Base-by-base conservation (phyloP, 2,888 invertebrate genomes). In the Pandemis cinnamomeana region DNA sequence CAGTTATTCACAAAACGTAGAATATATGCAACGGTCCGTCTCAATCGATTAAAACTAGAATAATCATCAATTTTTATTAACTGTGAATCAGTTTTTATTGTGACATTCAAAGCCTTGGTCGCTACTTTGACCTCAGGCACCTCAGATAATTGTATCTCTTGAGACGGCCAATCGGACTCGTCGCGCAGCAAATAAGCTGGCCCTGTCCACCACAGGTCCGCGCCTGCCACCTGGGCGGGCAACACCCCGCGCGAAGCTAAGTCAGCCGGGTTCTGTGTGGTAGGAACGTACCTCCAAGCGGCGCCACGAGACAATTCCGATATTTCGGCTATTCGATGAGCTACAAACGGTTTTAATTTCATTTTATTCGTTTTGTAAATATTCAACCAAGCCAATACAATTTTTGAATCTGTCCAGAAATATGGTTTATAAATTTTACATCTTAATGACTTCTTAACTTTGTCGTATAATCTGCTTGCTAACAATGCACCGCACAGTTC, bases 331-430 rank as follows among this genome's bases (percentile, higher is more conserved):
- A 80, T 58, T 13, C 79, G 46, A 63, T 79, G 78, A 8, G 71
- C 62, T 0, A 79, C 77, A 68, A 78, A 80, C 8, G 76, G 53
- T 79, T 80, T 63, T 78, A 66, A 8, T n/a, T 62, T 62, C 6
- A 7, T 1, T 44, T 42, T 62, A 44, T 62, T 62, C 15, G 7
- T 20, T 67, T 77, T 55, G 70, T 62, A 55, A 5, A 71, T 71
- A 5, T 73, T 72, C 8, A 80, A 55, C 78, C 78, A 80, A 0
- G 75, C 76, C 10, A 80, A 15, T 0, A 67, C 64, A 0, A 78
- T 73, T 5, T 64, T 75, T 0, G 78, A 78, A 27, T 78, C 77
- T 0, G 73, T 71, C 77, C 78, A 80, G 20, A n/a, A n/a, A n/a
- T n/a, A n/a, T n/a, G n/a, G n/a, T n/a, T n/a, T n/a, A n/a, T n/a